phyloP scores from a whole-genome alignment of 1,140 invertebrate species.

The Drosophila fuyamai region DNA sequence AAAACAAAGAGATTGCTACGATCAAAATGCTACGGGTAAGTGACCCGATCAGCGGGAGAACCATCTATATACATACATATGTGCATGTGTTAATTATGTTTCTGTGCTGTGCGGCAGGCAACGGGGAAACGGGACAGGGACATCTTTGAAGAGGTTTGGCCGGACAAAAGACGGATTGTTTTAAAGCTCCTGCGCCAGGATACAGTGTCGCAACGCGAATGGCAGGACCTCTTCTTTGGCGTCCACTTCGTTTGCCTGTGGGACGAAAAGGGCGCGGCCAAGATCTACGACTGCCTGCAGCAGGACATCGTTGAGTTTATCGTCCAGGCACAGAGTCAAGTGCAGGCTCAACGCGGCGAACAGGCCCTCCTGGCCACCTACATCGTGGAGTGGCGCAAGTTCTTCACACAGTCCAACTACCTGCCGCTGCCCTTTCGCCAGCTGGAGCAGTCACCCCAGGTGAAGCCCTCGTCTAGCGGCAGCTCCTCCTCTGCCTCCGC shows the following conservation, averaged over 20 bases:
- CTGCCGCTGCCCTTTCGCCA: slow-evolving; percentile 97
- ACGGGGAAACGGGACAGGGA: slow-evolving; percentile 77
- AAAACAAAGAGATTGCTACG: slow-evolving; percentile 52
- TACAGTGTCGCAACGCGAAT: slow-evolving; percentile 96
- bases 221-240: slow-evolving; percentile 98
- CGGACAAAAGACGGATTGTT: slow-evolving; percentile 96
- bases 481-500: slow-evolving; percentile 21
- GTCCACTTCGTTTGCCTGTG: slow-evolving; percentile 97
- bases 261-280: slow-evolving; percentile 97
- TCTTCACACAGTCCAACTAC: slow-evolving; percentile 98
- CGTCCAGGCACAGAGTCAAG: slow-evolving; percentile 95
- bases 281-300: slow-evolving; percentile 94
- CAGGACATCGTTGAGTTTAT: slow-evolving; percentile 98
- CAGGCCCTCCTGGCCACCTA: slow-evolving; percentile 98
- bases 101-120: slow-evolving; percentile 54
- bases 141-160: slow-evolving; percentile 97
- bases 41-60: slow-evolving; percentile 28
- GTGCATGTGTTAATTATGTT: neutral
- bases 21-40: slow-evolving; percentile 64
- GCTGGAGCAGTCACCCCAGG: slow-evolving; percentile 92
- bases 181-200: slow-evolving; percentile 95
- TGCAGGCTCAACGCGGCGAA: slow-evolving; percentile 95
- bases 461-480: slow-evolving; percentile 58
- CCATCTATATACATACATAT: slow-evolving; percentile 3
- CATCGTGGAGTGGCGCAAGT: slow-evolving; percentile 98